Base-by-base conservation (phyloP, 2,888 invertebrate species). In the Hydraecia micacea region DNA sequence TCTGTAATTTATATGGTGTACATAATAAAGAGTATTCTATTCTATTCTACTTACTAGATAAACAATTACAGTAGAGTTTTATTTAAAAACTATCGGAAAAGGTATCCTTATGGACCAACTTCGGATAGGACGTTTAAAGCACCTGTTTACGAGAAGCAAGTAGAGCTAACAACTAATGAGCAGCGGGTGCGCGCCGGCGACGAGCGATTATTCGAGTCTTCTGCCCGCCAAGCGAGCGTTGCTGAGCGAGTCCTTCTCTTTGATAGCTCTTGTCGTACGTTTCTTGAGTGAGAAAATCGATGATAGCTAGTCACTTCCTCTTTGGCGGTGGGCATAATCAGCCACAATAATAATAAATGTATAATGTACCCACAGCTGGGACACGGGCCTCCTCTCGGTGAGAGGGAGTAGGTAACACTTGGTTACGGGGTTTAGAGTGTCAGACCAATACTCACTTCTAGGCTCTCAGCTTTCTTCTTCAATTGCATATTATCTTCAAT, bases 401-500 rank as follows among this genome's bases (percentile, higher is more conserved):
- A 46, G 46, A 46, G 13, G 39, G 46, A 13, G 46, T 4, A 13
- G 46, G 46, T 46, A 46, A 63, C 32, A 63, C 28, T 52, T 75
- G 13, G 7, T 21, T 42, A 55, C 18, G 15, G 7, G 32, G 6
- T 36, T 18, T 46, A n/a, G 5, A 36, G 15, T 39, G 18, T n/a
- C 11, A n/a, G 11, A 36, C 18, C 18, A 21, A 68, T 83, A 84
- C 86, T 84, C 60, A 83, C 83, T 77, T 83, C 72, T 32, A 68
- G 52, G 18, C 13, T 32, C 67, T 83, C 86, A 6, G 67, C 46
- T 86, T 49, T 65, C 25, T 68, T 36, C 73, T 91, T 94, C 42
- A 95, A 81, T 78, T 82, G 91, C 75, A 68, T 87, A 79, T 94
- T 94, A 82, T 96, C 95, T 66, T 93, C 92, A 73, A 91, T 82